Base-by-base conservation (phyloP, 2,888 invertebrate species). In the Meteorus colon region DNA sequence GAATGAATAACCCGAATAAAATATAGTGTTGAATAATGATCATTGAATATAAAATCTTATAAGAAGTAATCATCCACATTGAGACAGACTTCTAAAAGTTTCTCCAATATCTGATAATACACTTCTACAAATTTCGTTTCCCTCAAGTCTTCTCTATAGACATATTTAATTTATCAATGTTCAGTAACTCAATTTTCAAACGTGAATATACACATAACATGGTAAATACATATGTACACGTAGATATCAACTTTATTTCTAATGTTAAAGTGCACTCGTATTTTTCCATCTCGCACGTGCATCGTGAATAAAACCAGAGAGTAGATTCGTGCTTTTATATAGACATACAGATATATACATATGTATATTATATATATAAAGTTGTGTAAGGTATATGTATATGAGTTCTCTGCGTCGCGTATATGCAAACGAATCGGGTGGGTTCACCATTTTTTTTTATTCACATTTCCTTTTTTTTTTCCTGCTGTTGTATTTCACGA, bases 341-440 rank as follows among this genome's bases (percentile, higher is more conserved):
- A 41, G 16, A n/a, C n/a, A 48, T n/a, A 48, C 48, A 48, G 16
- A n/a, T n/a, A 48, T 48, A 48, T 48, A 5, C 16, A n/a, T 5
- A n/a, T 48, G 16, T 48, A 48, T n/a, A 45, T 14, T 45, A 45
- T 45, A 45, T 45, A 45, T 45, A 14, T 45, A 14, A 45, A 10
- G 45, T 14, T 14, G 34, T 34, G 8, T 34, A 34, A 34, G 34
- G 34, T 45, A 48, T 19, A 19, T 55, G 24, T 55, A 19, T 19
- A 19, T 19, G 19, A n/a, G 8, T 55, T n/a, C 27, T 37, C 34
- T 12, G 37, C 6, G 45, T 67, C 67, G 45, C 48, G 67, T 67
- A 67, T 67, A 55, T 55, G 67, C 45, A 67, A 67, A 67, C 67
- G 48, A 67, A 67, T 67, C 67, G 45, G 65, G 65, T 19, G n/a